Evolutionary conservation across 1,140 invertebrate species (phyloP), one percentile per base, ranked within the genome.

Genomic region (Dermatophagoides farinae): DNA sequence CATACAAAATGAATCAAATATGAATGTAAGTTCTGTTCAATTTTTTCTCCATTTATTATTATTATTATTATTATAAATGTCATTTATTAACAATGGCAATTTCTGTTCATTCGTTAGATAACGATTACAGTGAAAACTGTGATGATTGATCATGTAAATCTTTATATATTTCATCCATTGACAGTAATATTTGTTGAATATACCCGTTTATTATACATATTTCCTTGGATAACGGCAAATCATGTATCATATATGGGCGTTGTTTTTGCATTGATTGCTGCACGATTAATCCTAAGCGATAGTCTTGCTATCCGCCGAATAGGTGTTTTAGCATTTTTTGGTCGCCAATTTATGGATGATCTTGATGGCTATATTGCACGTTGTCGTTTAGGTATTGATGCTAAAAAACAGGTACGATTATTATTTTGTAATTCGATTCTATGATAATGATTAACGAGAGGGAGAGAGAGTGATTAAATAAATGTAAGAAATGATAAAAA

Each of bases 321-420:
- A 0, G 84, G 80, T 1, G 79, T 85, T 1, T 68, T 84, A 6
- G 66, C 85, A 5, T 86, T 85, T 68, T 80, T 84, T 71, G 69
- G 84, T 10, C 73, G 84, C 54, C 83, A 82, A 61, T 85, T 84
- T 70, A 64, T 86, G 31, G 84, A 87, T 66, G 82, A 85, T 67
- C 67, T 86, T 53, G 84, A 87, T 67, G 85, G 84, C 0, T 79
- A 83, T 66, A 81, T 87, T 10, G 83, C 83, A 1, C 75, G 84
- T 59, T 77, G 77, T 20, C 23, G 65, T 22, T 23, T 63, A 0
- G 64, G 67, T n/a, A 61, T 69, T 50, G 57, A 10, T 20, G 74
- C 78, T 40, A 80, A 78, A 39, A 55, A 55, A 40, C 53, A 55
- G 53, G 53, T 55, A 38, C 9, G 50, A 12, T 4, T 52, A 2